These are phyloP conservation scores for Oreamnos americanus DNA, from an alignment of 2,113 vertebrate genomes.

Conservation along the genomic window DNA sequence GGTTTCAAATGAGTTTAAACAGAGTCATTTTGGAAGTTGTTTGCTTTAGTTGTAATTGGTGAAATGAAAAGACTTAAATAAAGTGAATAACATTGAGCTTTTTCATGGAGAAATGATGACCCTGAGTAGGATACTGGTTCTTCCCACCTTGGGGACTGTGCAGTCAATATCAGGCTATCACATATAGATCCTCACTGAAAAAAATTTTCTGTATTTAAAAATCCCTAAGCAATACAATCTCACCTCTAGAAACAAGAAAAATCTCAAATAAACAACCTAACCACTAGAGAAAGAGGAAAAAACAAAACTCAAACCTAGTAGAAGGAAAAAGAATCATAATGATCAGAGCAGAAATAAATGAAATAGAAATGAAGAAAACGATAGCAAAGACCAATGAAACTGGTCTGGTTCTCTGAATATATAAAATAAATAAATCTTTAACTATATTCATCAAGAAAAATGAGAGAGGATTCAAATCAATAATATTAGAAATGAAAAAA, in stretches of 20 bases:
- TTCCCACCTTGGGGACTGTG: not conserved
- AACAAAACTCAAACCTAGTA: not conserved
- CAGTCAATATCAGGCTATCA: not conserved
- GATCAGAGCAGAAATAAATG: not conserved
- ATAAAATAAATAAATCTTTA: not conserved
- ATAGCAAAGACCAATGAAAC: not conserved
- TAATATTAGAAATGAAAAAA: not conserved
- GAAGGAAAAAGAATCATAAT: not conserved
- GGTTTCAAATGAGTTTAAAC: not conserved
- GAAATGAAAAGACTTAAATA: not conserved
- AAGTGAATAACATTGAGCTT: not conserved
- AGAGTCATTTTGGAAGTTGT: not conserved
- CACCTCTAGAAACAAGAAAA: not conserved
- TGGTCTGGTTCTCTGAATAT: not conserved
- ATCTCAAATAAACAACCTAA: not conserved
- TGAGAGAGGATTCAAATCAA: not conserved
- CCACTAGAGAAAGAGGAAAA: not conserved
- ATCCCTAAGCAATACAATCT: not conserved
- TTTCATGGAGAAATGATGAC: not conserved
- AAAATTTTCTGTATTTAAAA: slow-evolving; percentile 17
- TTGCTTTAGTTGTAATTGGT: not conserved
- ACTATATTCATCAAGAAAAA: not conserved
- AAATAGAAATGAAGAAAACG: not conserved
- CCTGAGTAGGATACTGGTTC: not conserved
- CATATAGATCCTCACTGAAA: not conserved